These are phyloP conservation scores for Mustelus asterias DNA, from an alignment of 2,113 vertebrate genomes.

Conservation along the genomic window DNA sequence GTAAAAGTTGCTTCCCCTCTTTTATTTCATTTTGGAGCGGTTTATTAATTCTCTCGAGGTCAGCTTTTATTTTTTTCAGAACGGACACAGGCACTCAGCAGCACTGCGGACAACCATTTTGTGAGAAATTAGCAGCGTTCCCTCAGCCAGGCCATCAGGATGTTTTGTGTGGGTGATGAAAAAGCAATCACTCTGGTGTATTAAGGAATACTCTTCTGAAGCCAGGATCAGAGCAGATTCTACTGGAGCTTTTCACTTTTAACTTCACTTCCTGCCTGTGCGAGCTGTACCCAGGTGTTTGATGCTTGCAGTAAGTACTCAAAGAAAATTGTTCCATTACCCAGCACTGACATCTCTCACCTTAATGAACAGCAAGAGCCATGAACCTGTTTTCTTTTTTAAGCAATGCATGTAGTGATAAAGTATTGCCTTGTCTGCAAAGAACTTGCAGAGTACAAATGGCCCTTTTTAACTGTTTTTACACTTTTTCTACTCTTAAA, in stretches of 20 bases:
- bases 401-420: neutral
- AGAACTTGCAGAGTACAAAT: neutral
- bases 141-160: neutral
- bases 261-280: neutral
- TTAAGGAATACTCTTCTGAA: neutral
- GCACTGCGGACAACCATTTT: neutral
- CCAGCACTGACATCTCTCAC: neutral
- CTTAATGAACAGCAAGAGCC: neutral
- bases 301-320: neutral
- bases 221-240: neutral
- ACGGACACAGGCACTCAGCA: neutral
- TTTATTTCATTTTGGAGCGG: neutral
- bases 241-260: neutral
- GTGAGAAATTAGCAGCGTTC: neutral
- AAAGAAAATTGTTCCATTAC: neutral
- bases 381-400: neutral
- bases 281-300: neutral
- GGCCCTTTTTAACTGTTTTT: neutral
- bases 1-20: no score
- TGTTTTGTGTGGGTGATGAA: neutral
- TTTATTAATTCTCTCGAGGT: neutral
- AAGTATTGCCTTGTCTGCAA: neutral
- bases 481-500: neutral
- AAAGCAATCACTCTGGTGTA: neutral
- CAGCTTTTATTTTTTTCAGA: neutral